Conservation (phyloP, 2,888 invertebrate species). For the Nomada hirtipes region DNA sequence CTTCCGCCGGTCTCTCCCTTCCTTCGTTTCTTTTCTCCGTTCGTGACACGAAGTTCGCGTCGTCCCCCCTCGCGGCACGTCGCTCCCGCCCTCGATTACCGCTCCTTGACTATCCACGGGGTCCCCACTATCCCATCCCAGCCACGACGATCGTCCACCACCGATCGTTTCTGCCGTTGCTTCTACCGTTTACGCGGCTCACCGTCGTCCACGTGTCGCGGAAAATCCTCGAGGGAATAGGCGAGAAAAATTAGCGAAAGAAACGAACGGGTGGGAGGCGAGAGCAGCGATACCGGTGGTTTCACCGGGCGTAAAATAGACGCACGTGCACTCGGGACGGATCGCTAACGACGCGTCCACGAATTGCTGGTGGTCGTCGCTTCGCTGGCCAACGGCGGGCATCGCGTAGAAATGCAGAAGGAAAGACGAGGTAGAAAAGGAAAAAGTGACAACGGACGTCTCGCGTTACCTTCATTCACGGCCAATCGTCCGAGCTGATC, state of each 20-base stretch:
- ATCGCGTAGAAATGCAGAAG: neutral
- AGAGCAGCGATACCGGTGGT: too few relatives aligned
- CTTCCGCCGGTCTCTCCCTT: constrained; percentile 64
- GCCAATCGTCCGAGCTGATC: neutral
- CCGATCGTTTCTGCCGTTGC: neutral
- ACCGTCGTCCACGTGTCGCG: too few relatives aligned
- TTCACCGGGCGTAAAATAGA: neutral
- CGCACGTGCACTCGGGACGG: neutral
- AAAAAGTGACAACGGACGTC: neutral
- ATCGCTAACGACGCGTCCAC: neutral
- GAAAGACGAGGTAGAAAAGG: neutral
- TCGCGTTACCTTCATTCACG: constrained; percentile 24
- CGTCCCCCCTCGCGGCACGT: constrained; percentile 9
- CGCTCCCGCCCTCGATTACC: constrained; percentile 11
- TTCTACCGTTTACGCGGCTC: too few relatives aligned
- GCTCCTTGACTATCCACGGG: neutral
- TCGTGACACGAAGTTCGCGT: constrained; percentile 2
- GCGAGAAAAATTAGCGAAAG: too few relatives aligned
- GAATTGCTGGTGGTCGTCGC: neutral
- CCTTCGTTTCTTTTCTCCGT: constrained; percentile 21
- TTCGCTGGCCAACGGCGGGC: neutral
- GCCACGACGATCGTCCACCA: neutral
- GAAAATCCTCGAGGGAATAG: too few relatives aligned
- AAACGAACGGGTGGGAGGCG: too few relatives aligned
- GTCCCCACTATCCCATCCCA: neutral